Base-by-base conservation (phyloP, 2,888 invertebrate genomes). In the Eurytoma californica region DNA sequence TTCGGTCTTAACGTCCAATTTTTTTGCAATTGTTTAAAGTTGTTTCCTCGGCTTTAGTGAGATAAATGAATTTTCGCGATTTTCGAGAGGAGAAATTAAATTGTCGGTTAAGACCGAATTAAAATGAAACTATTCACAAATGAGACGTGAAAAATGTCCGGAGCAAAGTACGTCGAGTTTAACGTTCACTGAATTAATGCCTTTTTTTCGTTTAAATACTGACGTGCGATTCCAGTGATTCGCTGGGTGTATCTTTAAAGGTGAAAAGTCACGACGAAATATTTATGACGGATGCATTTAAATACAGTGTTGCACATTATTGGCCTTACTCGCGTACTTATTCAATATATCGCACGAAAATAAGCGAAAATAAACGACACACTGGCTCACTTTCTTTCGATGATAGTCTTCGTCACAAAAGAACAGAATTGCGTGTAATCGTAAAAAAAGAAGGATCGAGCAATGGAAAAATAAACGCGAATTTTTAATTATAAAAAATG, bases 1-100 rank as follows among this genome's bases (percentile, higher is more conserved):
- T 77, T 77, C 70, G 65, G 57, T 66, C 77, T 72, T 65, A 70
- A 70, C 30, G 5, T 66, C 39, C 65, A 51, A 57, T 70, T 39
- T 63, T 18, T 39, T 39, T 18, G 13, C 12, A 61, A 51, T 5
- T 18, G 0, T 69, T 5, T n/a, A n/a, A n/a, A 57, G 28, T 30
- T 39, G 9, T n/a, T 65, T 65, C 14, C 24, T 51, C 0, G 14
- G n/a, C n/a, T 18, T 55, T 55, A 4, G 16, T 3, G n/a, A 4
- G 16, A 4, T 3, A n/a, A 55, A 7, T 18, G 18, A 18, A 55
- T 55, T 39, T 39, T 3, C n/a, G 18, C n/a, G n/a, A 9, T 7
- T n/a, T 16, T 55, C 18, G 3, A 55, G 9, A 24, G 9, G 55
- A n/a, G 18, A 55, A 14, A 51, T 13, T 49, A 55, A 39, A 39